A percentile compares a stretch with the other conserved stretches of the same genome.
These are phyloP conservation scores for Noctua comes DNA, from an alignment of 2,888 invertebrate species.

Conservation along the genomic window DNA sequence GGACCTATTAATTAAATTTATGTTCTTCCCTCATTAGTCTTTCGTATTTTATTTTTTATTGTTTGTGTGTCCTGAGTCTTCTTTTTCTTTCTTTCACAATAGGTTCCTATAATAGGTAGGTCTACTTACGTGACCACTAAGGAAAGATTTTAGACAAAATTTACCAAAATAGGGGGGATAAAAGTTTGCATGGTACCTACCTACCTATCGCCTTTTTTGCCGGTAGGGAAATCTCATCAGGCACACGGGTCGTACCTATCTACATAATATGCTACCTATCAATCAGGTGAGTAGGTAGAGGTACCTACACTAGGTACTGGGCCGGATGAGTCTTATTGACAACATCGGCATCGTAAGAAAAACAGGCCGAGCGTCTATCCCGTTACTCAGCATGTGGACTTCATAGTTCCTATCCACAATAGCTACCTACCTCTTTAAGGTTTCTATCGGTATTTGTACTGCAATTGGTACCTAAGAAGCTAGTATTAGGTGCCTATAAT, in stretches of 20 bases:
- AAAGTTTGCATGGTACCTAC: not conserved
- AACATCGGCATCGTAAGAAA: constrained; percentile 14
- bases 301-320: not conserved
- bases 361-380: constrained; percentile 22
- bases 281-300: not conserved
- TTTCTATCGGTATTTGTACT: not conserved
- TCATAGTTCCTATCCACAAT: not conserved
- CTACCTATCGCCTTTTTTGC: not conserved
- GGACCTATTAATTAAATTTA: not conserved
- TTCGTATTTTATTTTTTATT: no score
- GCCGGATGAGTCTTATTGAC: constrained; percentile 37
- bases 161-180: no score
- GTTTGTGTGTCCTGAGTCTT: no score
- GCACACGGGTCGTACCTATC: not conserved
- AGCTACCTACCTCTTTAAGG: not conserved
- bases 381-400: constrained; percentile 25
- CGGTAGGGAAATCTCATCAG: not conserved
- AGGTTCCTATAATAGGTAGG: no score
- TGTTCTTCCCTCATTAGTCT: not conserved
- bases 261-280: not conserved
- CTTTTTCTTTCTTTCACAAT: no score
- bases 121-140: no score
- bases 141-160: no score
- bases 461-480: not conserved
- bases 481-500: not conserved